Base-by-base conservation (phyloP, 2,113 vertebrate genomes). In the Notiomystis cincta region DNA sequence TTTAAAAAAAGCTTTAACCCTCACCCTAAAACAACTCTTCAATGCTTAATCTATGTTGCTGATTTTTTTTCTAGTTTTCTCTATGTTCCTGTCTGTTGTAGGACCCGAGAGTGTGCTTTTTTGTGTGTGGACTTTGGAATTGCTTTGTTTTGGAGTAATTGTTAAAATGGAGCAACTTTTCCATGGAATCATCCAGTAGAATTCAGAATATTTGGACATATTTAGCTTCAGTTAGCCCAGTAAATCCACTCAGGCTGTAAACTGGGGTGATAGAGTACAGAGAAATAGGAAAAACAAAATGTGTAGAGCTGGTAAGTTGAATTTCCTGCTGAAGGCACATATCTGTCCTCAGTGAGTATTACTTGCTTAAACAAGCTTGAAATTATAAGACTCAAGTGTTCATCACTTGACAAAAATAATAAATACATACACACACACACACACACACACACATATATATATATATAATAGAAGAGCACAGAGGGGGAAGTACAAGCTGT, bases 281-380 rank as follows among this genome's bases (percentile, higher is more conserved):
- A 86, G 73, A 75, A 77, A 23, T 4, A 70, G 37, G 45, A 71
- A 84, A 82, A 90, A 38, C 17, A 56, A 86, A 81, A 86, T 71
- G 33, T 71, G 61, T 81, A 67, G 85, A 62, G 56, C 27, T 37
- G 62, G 27, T 38, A 71, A 92, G 82, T 62, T 4, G 22, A 85
- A 37, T 93, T 94, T 77, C 58, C 66, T 93, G 71, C 82, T 90
- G 51, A 82, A 86, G 82, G 54, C 84, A 70, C 1, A 8, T 65
- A 8, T 66, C 66, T 96, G 58, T 96, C 67, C 56, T 93, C 71
- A 48, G 51, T 30, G 67, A 60, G 28, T 30, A 64, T 71, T 94
- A 87, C 96, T 73, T 97, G 96, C 92, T 97, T 96, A 78, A 96
- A 92, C 96, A 97, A 90, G 96, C 96, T 95, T 53, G 82, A 88